Base-by-base conservation (phyloP, 1,140 invertebrate species). In the Rhagoletis zephyria region DNA sequence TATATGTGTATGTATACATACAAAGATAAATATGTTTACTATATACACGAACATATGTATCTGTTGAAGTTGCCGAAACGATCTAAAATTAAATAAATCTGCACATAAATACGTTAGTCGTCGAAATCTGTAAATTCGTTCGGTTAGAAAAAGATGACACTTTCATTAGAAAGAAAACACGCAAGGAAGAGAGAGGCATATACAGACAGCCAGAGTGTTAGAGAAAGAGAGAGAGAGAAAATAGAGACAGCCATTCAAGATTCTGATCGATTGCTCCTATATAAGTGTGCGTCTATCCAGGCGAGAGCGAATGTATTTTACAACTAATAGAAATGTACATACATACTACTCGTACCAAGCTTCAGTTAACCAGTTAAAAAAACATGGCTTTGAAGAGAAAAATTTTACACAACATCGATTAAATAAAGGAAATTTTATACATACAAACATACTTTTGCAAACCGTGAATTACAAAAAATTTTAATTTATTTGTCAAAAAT, bases 321-420 rank as follows among this genome's bases (percentile, higher is more conserved):
- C 30, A 30, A 30, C 30, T 30, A 2, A 10, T 56, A 56, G 10
- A 56, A 56, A 56, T 7, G 51, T 3, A 10, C 51, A 2, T 56
- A 56, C 51, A 48, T 59, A 85, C 16, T 12, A 61, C 3, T 60
- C 51, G 7, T 56, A 51, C 45, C 85, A 85, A 61, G 19, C 6
- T 40, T 65, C 30, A 40, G 9, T 40, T 40, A 74, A 74, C 42
- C 30, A 67, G 3, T 45, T 48, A 42, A 59, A 5, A 74, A 40
- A 56, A 65, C 61, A 81, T 85, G 61, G 77, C 77, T 85, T 87
- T 85, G 87, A 77, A 92, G 91, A 90, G 91, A 92, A 92, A 92
- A 92, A 88, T 90, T 91, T 92, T 90, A 92, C 89, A 92, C 30
- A 89, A 92, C 90, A 92, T 89, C 91, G 90, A 91, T 91, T 90